Conservation (phyloP, 2,888 invertebrate genomes). For the Pteria penguin region DNA sequence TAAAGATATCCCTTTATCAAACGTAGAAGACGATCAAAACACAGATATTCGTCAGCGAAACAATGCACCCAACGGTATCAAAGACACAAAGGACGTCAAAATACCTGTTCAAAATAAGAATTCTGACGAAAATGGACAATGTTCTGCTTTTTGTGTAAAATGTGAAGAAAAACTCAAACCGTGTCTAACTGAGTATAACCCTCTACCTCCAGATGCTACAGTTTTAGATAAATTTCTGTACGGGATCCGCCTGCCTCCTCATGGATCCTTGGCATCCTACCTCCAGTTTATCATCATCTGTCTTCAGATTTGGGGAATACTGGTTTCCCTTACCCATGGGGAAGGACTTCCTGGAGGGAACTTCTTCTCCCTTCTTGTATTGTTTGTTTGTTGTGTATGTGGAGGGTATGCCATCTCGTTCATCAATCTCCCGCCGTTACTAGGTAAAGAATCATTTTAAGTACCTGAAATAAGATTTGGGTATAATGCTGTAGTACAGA, state of each 20-base stretch:
- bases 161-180: slow-evolving; percentile 24
- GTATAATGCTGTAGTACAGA: too few species aligned
- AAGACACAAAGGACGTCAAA: not conserved
- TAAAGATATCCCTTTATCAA: not conserved
- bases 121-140: not conserved
- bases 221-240: slow-evolving; percentile 47
- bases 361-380: slow-evolving; percentile 65
- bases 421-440: slow-evolving; percentile 61
- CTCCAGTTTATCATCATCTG: slow-evolving; percentile 56
- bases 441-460: too few species aligned
- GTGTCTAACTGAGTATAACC: slow-evolving; percentile 57
- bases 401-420: slow-evolving; percentile 65
- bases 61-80: not conserved
- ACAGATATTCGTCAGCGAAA: not conserved
- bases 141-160: not conserved
- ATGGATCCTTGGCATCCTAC: slow-evolving; percentile 57
- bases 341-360: slow-evolving; percentile 68
- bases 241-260: slow-evolving; percentile 64
- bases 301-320: slow-evolving; percentile 59
- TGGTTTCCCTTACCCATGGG: slow-evolving; percentile 56
- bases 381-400: slow-evolving; percentile 60
- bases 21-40: not conserved
- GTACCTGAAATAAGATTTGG: too few species aligned
- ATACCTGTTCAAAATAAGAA: not conserved
- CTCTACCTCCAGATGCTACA: slow-evolving; percentile 57